Percentiles rank a stretch among this genome's conserved stretches.
These are phyloP conservation scores for Chouioia cunea DNA, from an alignment of 2,888 invertebrate species.

Conservation along the genomic window DNA sequence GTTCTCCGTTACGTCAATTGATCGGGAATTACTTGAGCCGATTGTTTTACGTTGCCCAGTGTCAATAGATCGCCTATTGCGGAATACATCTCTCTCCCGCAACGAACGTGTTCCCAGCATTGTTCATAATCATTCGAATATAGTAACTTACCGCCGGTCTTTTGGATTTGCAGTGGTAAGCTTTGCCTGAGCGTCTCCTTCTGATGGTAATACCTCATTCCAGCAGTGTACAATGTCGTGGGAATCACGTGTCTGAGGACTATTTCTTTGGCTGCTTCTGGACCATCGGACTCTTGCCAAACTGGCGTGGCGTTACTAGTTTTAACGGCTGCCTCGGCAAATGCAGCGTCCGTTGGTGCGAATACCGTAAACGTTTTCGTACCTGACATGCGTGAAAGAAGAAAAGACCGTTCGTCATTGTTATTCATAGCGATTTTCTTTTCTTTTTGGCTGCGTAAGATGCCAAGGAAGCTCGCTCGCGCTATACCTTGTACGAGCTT, in stretches of 20 bases:
- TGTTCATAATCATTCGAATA: not conserved
- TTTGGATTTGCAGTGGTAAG: constrained; percentile 83
- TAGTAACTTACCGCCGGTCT: constrained; percentile 76
- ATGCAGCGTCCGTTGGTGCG: constrained; percentile 87
- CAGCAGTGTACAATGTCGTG: constrained; percentile 85
- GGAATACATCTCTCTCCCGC: too few relatives aligned
- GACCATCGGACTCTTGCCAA: constrained; percentile 63
- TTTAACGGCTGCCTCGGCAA: constrained; percentile 72
- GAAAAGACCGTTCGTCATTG: too few relatives aligned
- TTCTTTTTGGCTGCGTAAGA: too few relatives aligned
- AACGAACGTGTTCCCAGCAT: not conserved
- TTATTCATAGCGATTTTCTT: too few relatives aligned
- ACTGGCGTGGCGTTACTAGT: constrained; percentile 71
- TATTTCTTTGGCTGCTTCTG: constrained; percentile 75
- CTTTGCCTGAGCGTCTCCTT: constrained; percentile 82
- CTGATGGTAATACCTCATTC: constrained; percentile 89
- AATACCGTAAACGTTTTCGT: constrained; percentile 88
- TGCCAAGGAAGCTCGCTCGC: too few relatives aligned
- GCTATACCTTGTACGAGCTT: too few relatives aligned
- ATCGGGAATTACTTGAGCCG: too few relatives aligned
- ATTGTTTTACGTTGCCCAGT: too few relatives aligned
- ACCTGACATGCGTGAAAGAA: too few relatives aligned
- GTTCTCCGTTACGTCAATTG: too few relatives aligned
- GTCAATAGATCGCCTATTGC: too few relatives aligned
- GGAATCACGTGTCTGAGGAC: constrained; percentile 83